Conservation (phyloP, 2,797 vertebrate genomes). For the Clarias laeviceps region DNA sequence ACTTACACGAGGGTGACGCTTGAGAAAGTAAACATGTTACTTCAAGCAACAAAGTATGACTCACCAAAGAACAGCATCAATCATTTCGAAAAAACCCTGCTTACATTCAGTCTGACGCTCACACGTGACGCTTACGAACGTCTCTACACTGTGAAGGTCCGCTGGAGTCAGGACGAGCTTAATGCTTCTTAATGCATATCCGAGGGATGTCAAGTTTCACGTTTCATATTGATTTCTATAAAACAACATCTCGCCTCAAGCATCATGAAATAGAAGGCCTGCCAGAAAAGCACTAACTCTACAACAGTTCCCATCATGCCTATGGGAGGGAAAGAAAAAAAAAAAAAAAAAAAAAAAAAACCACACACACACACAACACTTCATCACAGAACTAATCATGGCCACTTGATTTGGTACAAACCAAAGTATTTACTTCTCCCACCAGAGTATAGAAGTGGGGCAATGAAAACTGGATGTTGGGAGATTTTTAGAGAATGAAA, state of each 20-base stretch:
- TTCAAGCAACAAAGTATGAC: neutral
- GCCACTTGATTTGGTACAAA: neutral
- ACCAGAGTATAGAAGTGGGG: no score
- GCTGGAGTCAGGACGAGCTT: conserved; percentile 33
- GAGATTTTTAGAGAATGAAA: neutral
- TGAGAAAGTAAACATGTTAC: neutral
- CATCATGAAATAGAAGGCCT: neutral
- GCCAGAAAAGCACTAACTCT: neutral
- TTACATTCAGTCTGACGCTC: neutral
- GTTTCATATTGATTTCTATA: conserved; percentile 66
- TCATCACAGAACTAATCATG: neutral
- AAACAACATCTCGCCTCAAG: conserved; percentile 7
- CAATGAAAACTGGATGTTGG: neutral
- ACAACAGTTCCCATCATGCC: neutral
- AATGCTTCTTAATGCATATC: conserved; percentile 58
- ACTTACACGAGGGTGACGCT: neutral
- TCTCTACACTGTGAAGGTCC: neutral
- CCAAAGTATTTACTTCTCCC: neutral
- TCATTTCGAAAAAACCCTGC: neutral
- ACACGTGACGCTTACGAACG: neutral
- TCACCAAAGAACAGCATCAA: neutral
- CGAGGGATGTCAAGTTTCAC: conserved; percentile 51
- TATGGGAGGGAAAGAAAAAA: neutral
- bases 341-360: neutral
- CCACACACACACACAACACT: neutral